phyloP scores from a whole-genome alignment of 2,797 vertebrate genomes.

The Leuciscus waleckii region DNA sequence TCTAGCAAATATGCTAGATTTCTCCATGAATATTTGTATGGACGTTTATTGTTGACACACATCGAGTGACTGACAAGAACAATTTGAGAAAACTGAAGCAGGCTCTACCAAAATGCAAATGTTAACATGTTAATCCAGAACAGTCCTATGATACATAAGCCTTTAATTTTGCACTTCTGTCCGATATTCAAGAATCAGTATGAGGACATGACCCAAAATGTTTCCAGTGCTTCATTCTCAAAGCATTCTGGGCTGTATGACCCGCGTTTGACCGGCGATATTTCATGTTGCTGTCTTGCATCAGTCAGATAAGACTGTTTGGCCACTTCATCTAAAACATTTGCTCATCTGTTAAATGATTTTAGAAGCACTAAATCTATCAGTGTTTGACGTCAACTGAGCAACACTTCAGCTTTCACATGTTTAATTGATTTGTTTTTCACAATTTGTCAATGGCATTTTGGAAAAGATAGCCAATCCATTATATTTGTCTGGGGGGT shows the following conservation, averaged over 20 bases:
- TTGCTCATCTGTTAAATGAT: neutral
- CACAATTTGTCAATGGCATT: neutral
- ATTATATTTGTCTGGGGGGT: neutral
- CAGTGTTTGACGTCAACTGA: neutral
- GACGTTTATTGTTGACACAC: neutral
- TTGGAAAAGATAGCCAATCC: neutral
- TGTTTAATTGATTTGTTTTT: neutral
- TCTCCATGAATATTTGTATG: no score
- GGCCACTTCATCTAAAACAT: neutral
- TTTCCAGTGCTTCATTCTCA: slow-evolving; percentile 10
- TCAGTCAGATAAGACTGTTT: slow-evolving; percentile 27
- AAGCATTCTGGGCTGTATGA: neutral
- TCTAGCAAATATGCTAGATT: no score
- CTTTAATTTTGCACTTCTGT: neutral
- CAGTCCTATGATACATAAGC: neutral
- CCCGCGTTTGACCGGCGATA: neutral
- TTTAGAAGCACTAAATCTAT: neutral
- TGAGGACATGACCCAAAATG: neutral
- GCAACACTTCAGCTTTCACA: neutral
- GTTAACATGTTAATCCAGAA: neutral
- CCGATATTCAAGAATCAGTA: neutral
- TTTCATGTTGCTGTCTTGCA: slow-evolving; percentile 24
- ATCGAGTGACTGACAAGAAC: no score
- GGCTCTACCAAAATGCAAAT: neutral
- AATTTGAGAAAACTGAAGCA: neutral